Evolutionary conservation across 2,797 vertebrate genomes (phyloP).

Genomic region (Epinephelus awoara): DNA sequence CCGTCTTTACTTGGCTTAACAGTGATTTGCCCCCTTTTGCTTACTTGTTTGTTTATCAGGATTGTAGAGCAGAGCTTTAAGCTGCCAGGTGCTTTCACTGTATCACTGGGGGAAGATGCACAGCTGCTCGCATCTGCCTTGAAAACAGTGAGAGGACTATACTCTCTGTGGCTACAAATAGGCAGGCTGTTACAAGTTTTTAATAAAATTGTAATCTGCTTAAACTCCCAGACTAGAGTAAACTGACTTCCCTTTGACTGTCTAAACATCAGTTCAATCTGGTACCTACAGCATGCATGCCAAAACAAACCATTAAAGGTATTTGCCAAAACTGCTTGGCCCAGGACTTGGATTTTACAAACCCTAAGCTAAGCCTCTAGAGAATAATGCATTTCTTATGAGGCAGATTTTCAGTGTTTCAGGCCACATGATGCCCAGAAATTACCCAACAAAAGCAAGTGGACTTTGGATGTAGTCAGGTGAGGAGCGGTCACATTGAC

Average conservation of each 20-base stretch:
- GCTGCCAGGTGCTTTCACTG: conserved; percentile 73
- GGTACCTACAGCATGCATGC: conserved; percentile 17
- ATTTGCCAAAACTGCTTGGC: conserved; percentile 33
- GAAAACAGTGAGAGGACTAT: neutral
- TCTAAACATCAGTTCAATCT: conserved; percentile 47
- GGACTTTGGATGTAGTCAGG: neutral
- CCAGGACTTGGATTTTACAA: conserved; percentile 18
- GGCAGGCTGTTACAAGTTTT: conserved; percentile 26
- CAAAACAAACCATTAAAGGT: conserved; percentile 51
- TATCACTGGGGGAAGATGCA: conserved; percentile 19
- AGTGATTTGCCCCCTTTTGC: conserved; percentile 69
- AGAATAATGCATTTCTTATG: conserved; percentile 28
- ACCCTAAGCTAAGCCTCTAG: conserved; percentile 27
- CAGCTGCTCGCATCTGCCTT: conserved; percentile 56
- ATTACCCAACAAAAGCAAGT: neutral
- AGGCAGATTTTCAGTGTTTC: neutral
- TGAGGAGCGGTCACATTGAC: neutral
- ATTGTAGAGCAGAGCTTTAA: conserved; percentile 64
- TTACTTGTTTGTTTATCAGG: conserved; percentile 77
- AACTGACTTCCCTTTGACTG: conserved; percentile 39
- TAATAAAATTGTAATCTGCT: conserved; percentile 62
- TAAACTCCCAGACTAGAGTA: conserved; percentile 41
- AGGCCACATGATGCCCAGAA: neutral
- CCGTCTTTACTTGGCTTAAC: conserved; percentile 66
- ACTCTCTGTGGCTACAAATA: conserved; percentile 12